phyloP scores from a whole-genome alignment of 30 jellyfish, hydroid and myxozoan species.

The Turritopsis dohrnii region DNA sequence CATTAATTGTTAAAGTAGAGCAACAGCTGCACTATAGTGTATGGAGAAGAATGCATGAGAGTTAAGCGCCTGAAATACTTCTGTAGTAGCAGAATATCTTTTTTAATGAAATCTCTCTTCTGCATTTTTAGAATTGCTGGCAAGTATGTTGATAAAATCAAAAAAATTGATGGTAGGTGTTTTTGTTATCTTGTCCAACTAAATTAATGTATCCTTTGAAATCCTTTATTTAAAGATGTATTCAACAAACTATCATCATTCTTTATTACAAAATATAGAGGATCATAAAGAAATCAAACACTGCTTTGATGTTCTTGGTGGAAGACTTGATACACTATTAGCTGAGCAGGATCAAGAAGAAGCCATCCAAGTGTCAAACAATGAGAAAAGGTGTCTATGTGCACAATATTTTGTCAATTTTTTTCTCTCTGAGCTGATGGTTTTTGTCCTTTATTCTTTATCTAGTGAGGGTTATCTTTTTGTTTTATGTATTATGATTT shows the following conservation, averaged over 20 bases:
- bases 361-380: background rate
- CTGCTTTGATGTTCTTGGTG: background rate
- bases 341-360: conserved; percentile 9
- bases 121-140: conserved; percentile 48
- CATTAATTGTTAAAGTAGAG: too few relatives aligned
- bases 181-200: background rate
- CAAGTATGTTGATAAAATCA: conserved; percentile 58
- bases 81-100: too few relatives aligned
- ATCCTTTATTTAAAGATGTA: background rate
- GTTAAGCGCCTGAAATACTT: too few relatives aligned
- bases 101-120: background rate
- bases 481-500: too few relatives aligned
- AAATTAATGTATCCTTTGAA: background rate
- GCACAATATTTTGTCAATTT: background rate
- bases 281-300: conserved; percentile 24
- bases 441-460: too few relatives aligned
- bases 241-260: too few relatives aligned
- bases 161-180: conserved; percentile 55
- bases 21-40: too few relatives aligned
- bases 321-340: background rate
- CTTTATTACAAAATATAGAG: background rate
- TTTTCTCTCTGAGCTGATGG: too few relatives aligned
- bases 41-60: too few relatives aligned
- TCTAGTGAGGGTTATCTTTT: too few relatives aligned
- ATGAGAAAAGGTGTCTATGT: background rate